Percentiles rank a stretch among this genome's conserved stretches.
phyloP scores from a whole-genome alignment of 2,113 vertebrate species.

The Notothenia rossii region DNA sequence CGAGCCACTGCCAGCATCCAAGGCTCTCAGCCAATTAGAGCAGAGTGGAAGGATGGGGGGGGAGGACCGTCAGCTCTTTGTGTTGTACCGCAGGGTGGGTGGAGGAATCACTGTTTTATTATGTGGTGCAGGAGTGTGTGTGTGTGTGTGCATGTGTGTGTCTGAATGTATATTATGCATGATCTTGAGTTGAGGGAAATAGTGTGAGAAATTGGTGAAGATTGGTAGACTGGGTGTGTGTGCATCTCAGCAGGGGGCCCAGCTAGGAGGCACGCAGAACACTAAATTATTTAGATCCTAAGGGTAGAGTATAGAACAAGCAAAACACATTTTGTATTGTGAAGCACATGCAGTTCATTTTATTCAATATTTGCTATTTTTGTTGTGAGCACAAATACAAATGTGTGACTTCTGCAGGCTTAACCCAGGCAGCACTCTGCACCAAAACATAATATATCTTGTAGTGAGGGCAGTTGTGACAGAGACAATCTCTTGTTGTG shows the following conservation, averaged over 20 bases:
- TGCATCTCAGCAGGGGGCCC: constrained; percentile 49
- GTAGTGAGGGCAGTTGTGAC: no score
- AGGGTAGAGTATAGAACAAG: constrained; percentile 47
- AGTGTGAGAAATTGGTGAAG: constrained; percentile 29
- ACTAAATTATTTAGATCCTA: constrained; percentile 69
- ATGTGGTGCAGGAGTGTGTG: constrained; percentile 54
- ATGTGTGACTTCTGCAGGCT: neutral
- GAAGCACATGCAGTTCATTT: constrained; percentile 3
- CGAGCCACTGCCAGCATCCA: constrained; percentile 72
- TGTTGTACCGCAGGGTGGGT: constrained; percentile 73
- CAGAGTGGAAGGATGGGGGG: constrained; percentile 36
- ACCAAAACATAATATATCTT: no score
- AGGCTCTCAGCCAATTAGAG: constrained; percentile 67
- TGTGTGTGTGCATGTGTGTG: neutral
- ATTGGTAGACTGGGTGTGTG: neutral
- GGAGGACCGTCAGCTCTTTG: constrained; percentile 71
- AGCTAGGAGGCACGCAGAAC: constrained; percentile 13
- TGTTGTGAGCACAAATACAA: neutral
- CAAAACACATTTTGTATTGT: neutral
- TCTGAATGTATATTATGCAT: constrained; percentile 1
- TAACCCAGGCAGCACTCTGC: no score
- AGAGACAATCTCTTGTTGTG: no score
- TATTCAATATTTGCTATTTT: neutral
- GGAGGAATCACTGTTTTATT: constrained; percentile 53
- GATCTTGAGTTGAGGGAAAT: constrained; percentile 28